Conservation (phyloP, 2,113 vertebrate species). For the Stigmatopora argus region DNA sequence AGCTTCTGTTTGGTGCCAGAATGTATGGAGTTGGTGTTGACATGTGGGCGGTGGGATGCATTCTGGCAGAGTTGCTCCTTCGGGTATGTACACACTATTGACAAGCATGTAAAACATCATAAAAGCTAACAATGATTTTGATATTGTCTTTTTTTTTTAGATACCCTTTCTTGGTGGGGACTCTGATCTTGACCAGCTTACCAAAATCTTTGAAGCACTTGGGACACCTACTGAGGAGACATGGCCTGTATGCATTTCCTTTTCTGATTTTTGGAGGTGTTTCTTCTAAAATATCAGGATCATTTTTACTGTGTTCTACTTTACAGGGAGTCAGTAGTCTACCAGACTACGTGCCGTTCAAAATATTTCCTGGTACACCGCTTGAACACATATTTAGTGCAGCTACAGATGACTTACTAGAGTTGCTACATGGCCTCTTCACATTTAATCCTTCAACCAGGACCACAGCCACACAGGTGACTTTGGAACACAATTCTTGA, state of each 20-base stretch:
- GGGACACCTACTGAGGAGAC: slow-evolving; percentile 91
- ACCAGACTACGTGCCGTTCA: slow-evolving; percentile 93
- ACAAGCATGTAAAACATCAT: not conserved
- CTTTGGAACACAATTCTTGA: not conserved
- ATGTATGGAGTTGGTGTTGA: slow-evolving; percentile 98
- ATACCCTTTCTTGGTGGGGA: slow-evolving; percentile 94
- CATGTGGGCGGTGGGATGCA: slow-evolving; percentile 99
- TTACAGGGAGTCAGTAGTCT: slow-evolving; percentile 86
- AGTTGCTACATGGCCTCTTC: slow-evolving; percentile 86
- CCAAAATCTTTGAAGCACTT: slow-evolving; percentile 94
- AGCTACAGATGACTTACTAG: slow-evolving; percentile 88
- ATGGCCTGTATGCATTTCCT: slow-evolving; percentile 82
- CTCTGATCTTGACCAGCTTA: slow-evolving; percentile 93
- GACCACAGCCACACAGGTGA: slow-evolving; percentile 86
- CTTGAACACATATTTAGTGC: slow-evolving; percentile 95
- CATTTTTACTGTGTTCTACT: slow-evolving; percentile 17
- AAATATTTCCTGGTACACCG: slow-evolving; percentile 86
- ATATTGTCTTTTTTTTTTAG: slow-evolving; percentile 54
- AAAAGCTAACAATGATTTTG: slow-evolving; percentile 2
- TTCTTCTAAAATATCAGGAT: slow-evolving; percentile 4
- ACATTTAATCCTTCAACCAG: slow-evolving; percentile 85
- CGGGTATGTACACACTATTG: slow-evolving; percentile 68
- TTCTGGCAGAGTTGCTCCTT: slow-evolving; percentile 91
- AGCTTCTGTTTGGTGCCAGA: slow-evolving; percentile 91
- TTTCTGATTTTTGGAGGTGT: not conserved